These are phyloP conservation scores for Trichogramma pretiosum DNA, from an alignment of 1,140 invertebrate genomes.

Conservation along the genomic window DNA sequence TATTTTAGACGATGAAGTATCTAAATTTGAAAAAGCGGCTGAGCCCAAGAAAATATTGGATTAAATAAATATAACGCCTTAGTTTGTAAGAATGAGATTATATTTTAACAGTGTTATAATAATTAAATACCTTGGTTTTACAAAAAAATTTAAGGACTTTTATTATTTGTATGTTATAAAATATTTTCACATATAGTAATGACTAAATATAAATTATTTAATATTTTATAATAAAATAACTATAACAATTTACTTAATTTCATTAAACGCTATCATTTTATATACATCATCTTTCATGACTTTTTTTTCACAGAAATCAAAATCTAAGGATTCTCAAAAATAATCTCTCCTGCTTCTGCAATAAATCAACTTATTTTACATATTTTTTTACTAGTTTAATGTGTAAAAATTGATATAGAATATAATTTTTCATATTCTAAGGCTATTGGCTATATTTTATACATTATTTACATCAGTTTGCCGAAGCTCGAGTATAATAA, in stretches of 20 bases:
- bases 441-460: constrained; percentile 14
- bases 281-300: constrained; percentile 33
- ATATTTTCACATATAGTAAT: constrained; percentile 35
- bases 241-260: constrained; percentile 35
- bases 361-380: constrained; percentile 14
- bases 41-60: constrained; percentile 22
- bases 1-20: constrained; percentile 27
- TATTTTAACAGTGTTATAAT: constrained; percentile 24
- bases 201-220: constrained; percentile 35
- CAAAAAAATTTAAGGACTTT: too few species aligned
- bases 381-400: constrained; percentile 5
- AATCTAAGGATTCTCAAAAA: constrained; percentile 1
- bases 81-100: constrained; percentile 17
- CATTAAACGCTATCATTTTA: constrained; percentile 35
- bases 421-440: constrained; percentile 9
- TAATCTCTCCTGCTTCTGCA: constrained; percentile 1
- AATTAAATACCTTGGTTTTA: too few species aligned
- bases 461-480: constrained; percentile 18
- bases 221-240: constrained; percentile 20
- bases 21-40: constrained; percentile 28
- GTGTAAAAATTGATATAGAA: constrained; percentile 7
- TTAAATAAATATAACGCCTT: constrained; percentile 10
- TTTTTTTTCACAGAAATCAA: constrained; percentile 2
- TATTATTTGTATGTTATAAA: constrained; percentile 37
- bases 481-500: constrained; percentile 9